phyloP scores from a whole-genome alignment of 2,797 vertebrate species.

The Sebastes steindachneri region DNA sequence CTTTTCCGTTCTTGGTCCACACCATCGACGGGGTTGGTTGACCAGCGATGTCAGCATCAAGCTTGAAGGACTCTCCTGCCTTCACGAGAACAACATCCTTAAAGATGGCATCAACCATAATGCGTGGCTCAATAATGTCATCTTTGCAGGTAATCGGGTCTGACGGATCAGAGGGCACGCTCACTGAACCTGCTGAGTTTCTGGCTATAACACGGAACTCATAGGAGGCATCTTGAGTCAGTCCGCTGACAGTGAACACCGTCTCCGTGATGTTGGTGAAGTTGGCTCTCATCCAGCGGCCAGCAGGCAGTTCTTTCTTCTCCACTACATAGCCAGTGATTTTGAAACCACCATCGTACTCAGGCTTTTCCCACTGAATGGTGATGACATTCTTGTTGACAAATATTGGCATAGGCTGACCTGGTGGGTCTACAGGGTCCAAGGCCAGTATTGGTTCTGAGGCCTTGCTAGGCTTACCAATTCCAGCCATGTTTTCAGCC shows the following conservation, averaged over 20 bases:
- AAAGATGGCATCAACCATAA: slow-evolving; percentile 95
- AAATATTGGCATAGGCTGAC: slow-evolving; percentile 90
- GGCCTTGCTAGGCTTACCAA: slow-evolving; percentile 96
- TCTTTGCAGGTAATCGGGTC: slow-evolving; percentile 96
- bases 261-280: slow-evolving; percentile 98
- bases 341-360: slow-evolving; percentile 98
- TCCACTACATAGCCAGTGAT: slow-evolving; percentile 97
- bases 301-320: slow-evolving; percentile 93
- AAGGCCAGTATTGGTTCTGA: slow-evolving; percentile 93
- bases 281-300: slow-evolving; percentile 96
- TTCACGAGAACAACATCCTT: slow-evolving; percentile 92
- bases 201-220: slow-evolving; percentile 95
- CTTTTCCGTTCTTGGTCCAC: slow-evolving; percentile 97
- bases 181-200: slow-evolving; percentile 94
- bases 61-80: slow-evolving; percentile 94
- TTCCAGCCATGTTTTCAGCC: slow-evolving; percentile 97
- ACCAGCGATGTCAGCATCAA: slow-evolving; percentile 96
- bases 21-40: slow-evolving; percentile 93
- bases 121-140: slow-evolving; percentile 93
- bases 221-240: slow-evolving; percentile 93
- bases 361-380: slow-evolving; percentile 95
- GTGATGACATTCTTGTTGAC: slow-evolving; percentile 93
- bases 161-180: slow-evolving; percentile 93
- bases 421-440: slow-evolving; percentile 96
- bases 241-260: slow-evolving; percentile 94